phyloP scores from a whole-genome alignment of 1,140 invertebrate genomes.

The Drosophila fuyamai region DNA sequence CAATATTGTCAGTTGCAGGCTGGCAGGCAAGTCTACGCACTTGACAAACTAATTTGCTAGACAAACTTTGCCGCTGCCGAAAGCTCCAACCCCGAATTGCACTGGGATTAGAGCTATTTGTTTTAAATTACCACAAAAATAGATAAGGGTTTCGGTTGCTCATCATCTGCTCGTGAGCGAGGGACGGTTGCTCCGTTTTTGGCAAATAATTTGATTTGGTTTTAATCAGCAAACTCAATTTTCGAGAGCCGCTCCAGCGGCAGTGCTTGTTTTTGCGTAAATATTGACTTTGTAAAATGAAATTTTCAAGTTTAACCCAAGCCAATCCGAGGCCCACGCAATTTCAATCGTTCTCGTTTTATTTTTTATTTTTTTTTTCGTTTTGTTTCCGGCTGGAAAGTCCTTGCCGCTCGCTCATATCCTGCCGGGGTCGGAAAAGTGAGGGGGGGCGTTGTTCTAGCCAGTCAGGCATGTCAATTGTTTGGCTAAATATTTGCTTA shows the following conservation, averaged over 20 bases:
- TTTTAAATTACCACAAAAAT: slow-evolving; percentile 84
- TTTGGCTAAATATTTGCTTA: slow-evolving; percentile 78
- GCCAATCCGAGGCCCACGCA: slow-evolving; percentile 45
- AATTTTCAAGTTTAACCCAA: slow-evolving; percentile 84
- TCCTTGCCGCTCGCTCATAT: slow-evolving; percentile 73
- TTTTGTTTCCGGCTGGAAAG: slow-evolving; percentile 40
- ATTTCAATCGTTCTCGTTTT: slow-evolving; percentile 21
- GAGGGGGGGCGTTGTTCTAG: slow-evolving; percentile 52
- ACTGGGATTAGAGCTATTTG: slow-evolving; percentile 73
- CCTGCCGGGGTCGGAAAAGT: slow-evolving; percentile 46
- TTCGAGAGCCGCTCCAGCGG: slow-evolving; percentile 40
- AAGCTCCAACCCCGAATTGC: slow-evolving; percentile 19
- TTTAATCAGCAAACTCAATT: slow-evolving; percentile 80
- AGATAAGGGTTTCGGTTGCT: slow-evolving; percentile 60
- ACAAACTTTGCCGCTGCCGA: slow-evolving; percentile 62
- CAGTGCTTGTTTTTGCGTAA: slow-evolving; percentile 57
- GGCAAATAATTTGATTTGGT: slow-evolving; percentile 83
- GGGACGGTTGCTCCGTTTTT: slow-evolving; percentile 40
- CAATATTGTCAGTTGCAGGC: slow-evolving; percentile 44
- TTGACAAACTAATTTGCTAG: slow-evolving; percentile 81
- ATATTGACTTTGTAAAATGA: slow-evolving; percentile 84
- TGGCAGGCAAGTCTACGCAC: slow-evolving; percentile 54
- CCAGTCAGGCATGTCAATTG: slow-evolving; percentile 78
- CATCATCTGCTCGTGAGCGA: slow-evolving; percentile 14
- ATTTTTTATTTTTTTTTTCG: slow-evolving; percentile 33